A percentile compares a stretch with the other conserved stretches of the same genome.
Evolutionary conservation across 1,140 invertebrate species (phyloP).

Genomic region (Drosophila asahinai): DNA sequence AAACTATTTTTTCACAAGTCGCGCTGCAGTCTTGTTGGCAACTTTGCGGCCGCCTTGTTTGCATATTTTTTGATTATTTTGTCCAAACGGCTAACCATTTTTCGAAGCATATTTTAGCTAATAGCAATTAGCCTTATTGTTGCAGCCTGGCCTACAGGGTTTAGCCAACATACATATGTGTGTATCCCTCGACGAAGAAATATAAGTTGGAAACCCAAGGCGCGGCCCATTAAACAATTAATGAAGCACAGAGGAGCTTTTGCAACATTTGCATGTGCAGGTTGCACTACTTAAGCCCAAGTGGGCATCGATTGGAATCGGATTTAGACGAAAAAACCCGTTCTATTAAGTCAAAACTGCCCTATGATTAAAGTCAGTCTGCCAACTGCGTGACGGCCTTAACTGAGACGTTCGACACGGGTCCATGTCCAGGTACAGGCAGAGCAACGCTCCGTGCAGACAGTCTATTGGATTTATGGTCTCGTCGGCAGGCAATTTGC

Average conservation of each 20-base stretch:
- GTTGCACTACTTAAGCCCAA: constrained; percentile 19
- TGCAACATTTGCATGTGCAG: constrained; percentile 39
- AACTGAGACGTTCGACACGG: constrained; percentile 67
- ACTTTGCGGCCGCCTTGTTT: constrained; percentile 68
- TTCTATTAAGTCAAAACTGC: constrained; percentile 59
- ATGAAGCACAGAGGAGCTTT: constrained; percentile 64
- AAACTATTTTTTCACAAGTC: constrained; percentile 70
- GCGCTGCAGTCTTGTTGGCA: constrained; percentile 60
- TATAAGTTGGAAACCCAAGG: constrained; percentile 25
- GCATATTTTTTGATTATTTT: constrained; percentile 77
- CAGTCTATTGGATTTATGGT: constrained; percentile 48
- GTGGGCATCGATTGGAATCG: constrained; percentile 5
- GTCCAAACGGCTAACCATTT: constrained; percentile 46
- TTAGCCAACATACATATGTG: constrained; percentile 10
- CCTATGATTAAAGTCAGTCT: constrained; percentile 73
- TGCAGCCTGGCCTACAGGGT: constrained; percentile 26
- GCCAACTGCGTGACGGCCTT: constrained; percentile 58
- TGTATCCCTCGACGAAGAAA: constrained; percentile 19
- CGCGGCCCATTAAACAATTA: constrained; percentile 79
- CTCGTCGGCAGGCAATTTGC: constrained; percentile 66
- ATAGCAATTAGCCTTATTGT: constrained; percentile 77
- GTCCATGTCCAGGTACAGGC: constrained; percentile 26
- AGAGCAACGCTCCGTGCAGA: constrained; percentile 40
- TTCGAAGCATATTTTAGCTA: constrained; percentile 63
- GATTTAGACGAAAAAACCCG: constrained; percentile 33